Evolutionary conservation across 2,113 vertebrate genomes (phyloP), one percentile per base, ranked within the genome.

Genomic region (Tetrao urogallus): DNA sequence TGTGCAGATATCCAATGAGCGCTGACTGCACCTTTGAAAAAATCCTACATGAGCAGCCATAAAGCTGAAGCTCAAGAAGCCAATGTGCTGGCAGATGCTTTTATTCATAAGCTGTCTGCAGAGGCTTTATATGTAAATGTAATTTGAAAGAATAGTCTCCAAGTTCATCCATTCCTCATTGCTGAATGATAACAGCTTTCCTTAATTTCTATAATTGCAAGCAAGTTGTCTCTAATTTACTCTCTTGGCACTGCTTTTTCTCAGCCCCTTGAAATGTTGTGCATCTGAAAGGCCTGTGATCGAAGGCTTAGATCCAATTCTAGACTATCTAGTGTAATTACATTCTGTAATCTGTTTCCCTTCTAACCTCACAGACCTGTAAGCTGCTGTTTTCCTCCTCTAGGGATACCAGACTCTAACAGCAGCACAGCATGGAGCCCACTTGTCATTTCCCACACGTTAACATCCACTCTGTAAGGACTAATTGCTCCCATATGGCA

Each of bases 231-330:
- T 89, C 86, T 89, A 75, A 94, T 95, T 92, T 48, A n/a, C 80
- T 95, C 83, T 80, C 80, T 64, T 54, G 83, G 78, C 78, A 43
- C 40, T 17, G 38, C 22, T 24, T 42, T 84, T 70, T 92, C 40
- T 24, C 87, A 92, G 10, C 80, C 77, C 77, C 92, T 84, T 78
- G 89, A 91, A 83, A 74, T 90, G 40, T 50, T 89, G 79, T 72
- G 2, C 78, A 83, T 89, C 85, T 91, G 90, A 90, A 91, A n/a
- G 8, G 79, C 86, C 93, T 36, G 71, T 13, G 24, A 72, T 77
- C 21, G 72, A 81, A 93, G 74, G 74, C 78, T 93, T 42, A 27
- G 90, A 88, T 95, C 91, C 89, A 86, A 20, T 87, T 95, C 77
- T 24, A 47, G 87, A 47, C 85, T 57, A 86, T 92, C 91, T 91